Percentiles rank a stretch among this genome's conserved stretches.
Conservation (phyloP, 2,797 vertebrate genomes). For the Chiloscyllium punctatum region DNA sequence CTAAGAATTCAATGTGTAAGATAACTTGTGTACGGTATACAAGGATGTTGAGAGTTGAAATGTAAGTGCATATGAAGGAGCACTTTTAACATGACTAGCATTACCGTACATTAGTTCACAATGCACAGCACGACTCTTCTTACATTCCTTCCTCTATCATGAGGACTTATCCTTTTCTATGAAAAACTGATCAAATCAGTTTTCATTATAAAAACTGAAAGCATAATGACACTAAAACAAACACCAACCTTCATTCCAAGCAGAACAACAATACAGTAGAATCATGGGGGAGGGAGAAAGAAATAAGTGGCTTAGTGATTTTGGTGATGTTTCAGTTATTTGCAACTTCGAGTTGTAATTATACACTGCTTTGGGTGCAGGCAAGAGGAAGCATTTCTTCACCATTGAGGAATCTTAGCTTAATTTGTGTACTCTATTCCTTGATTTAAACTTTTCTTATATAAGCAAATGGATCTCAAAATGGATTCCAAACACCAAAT, state of each 20-base stretch:
- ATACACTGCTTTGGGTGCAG: not conserved
- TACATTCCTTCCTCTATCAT: not conserved
- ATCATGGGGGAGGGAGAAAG: not conserved
- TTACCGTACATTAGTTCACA: not conserved
- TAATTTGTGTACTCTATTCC: not conserved
- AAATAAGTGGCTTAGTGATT: not conserved
- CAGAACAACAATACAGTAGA: not conserved
- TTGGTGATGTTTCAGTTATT: not conserved
- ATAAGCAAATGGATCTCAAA: not conserved
- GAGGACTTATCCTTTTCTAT: not conserved
- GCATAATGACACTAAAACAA: not conserved
- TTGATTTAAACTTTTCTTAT: not conserved
- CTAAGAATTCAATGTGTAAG: not conserved
- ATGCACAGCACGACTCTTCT: not conserved
- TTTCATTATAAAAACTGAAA: conserved; percentile 14
- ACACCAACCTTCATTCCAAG: conserved; percentile 6
- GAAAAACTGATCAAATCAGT: not conserved
- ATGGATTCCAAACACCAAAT: not conserved
- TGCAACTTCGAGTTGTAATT: not conserved
- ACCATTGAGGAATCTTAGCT: not conserved
- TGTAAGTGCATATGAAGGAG: not conserved
- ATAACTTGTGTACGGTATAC: not conserved
- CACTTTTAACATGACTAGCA: not conserved
- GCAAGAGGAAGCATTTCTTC: not conserved
- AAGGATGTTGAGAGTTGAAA: not conserved